These are phyloP conservation scores for Platerodrilus igneus DNA, from an alignment of 2,888 invertebrate genomes.

Conservation along the genomic window DNA sequence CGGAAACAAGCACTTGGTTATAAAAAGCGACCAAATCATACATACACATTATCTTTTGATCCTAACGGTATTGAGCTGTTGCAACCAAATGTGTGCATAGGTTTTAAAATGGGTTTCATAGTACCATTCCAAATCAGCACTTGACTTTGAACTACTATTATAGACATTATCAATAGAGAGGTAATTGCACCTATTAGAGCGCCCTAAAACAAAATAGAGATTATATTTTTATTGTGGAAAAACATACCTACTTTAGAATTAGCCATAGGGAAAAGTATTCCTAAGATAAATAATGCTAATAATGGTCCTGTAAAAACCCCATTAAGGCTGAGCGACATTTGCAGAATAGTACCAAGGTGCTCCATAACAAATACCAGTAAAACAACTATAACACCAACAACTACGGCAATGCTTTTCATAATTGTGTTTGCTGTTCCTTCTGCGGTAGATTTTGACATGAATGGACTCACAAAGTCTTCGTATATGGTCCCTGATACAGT, in stretches of 20 bases:
- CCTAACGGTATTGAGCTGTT: too few relatives aligned
- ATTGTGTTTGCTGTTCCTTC: constrained; percentile 55
- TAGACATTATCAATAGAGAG: too few relatives aligned
- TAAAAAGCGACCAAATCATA: too few relatives aligned
- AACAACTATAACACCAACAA: constrained; percentile 66
- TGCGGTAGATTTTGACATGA: constrained; percentile 49
- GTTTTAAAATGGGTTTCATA: too few relatives aligned
- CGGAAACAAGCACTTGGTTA: too few relatives aligned
- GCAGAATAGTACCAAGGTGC: constrained; percentile 61
- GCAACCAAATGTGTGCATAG: too few relatives aligned
- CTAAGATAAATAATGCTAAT: constrained; percentile 61
- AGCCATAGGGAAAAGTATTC: constrained; percentile 61
- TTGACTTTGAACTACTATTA: too few relatives aligned
- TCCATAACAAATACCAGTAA: constrained; percentile 63
- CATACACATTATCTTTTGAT: too few relatives aligned
- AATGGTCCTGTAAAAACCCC: constrained; percentile 62
- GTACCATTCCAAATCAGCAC: too few relatives aligned
- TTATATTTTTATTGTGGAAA: background rate
- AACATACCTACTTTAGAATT: constrained; percentile 51
- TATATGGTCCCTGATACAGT: constrained; percentile 60
- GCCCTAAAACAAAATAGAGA: constrained; percentile 18
- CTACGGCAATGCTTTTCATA: constrained; percentile 52
- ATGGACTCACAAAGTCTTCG: constrained; percentile 59
- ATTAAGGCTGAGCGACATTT: constrained; percentile 57
- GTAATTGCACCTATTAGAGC: constrained; percentile 25